Conservation (phyloP, 2,888 invertebrate species). For the Loripinus fragilis region DNA sequence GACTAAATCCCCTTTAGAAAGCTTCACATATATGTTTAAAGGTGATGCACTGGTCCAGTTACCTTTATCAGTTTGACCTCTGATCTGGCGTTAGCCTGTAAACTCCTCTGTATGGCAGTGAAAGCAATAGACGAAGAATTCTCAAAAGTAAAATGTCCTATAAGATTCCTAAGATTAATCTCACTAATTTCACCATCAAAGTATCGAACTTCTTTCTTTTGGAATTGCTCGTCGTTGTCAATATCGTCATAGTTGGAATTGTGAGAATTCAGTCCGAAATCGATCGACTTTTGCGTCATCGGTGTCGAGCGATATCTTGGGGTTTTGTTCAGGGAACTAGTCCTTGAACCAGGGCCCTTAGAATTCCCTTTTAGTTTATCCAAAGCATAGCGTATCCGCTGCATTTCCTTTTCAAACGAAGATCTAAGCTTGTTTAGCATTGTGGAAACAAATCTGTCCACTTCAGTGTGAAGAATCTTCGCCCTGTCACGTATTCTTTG, state of each 20-base stretch:
- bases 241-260: slow-evolving; percentile 11
- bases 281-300: slow-evolving; percentile 25
- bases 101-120: slow-evolving; percentile 40
- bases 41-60: no score
- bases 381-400: slow-evolving; percentile 39
- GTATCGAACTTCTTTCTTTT: slow-evolving; percentile 47
- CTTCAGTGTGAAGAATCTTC: slow-evolving; percentile 44
- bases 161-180: slow-evolving; percentile 36
- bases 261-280: slow-evolving; percentile 39
- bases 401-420: slow-evolving; percentile 50
- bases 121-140: slow-evolving; percentile 41
- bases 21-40: no score
- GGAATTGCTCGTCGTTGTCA: slow-evolving; percentile 38
- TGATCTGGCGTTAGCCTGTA: slow-evolving; percentile 48
- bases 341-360: slow-evolving; percentile 20
- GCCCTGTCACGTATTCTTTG: slow-evolving; percentile 55
- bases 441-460: slow-evolving; percentile 44
- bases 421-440: slow-evolving; percentile 45
- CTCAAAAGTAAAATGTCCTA: slow-evolving; percentile 51
- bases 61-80: slow-evolving; percentile 51
- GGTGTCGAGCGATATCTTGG: slow-evolving; percentile 54
- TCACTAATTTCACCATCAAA: slow-evolving; percentile 55
- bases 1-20: no score
- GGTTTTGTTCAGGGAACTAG: slow-evolving; percentile 33
- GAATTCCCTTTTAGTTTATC: slow-evolving; percentile 41